A percentile compares a stretch with the other conserved stretches of the same genome.
Conservation (phyloP, 1,140 invertebrate species). For the Lithobius niger region DNA sequence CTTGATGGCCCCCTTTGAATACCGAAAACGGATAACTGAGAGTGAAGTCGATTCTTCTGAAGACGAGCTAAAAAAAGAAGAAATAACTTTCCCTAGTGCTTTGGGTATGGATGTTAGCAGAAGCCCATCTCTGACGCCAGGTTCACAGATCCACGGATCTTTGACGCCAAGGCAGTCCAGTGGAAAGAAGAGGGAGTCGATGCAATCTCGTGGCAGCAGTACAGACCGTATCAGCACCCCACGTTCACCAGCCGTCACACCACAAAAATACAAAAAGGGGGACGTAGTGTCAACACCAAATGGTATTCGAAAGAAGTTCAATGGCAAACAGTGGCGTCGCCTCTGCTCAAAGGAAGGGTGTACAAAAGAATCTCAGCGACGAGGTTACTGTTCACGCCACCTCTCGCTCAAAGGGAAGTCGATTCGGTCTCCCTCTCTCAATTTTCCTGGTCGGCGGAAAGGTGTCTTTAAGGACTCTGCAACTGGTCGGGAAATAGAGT, state of each 20-base stretch:
- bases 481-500: constrained; percentile 43
- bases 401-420: constrained; percentile 69
- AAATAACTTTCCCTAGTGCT: constrained; percentile 52
- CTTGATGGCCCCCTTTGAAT: too few relatives aligned
- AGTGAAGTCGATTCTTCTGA: constrained; percentile 68
- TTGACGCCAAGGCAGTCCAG: constrained; percentile 33
- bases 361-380: constrained; percentile 92
- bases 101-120: background rate
- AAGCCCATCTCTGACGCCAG: constrained; percentile 8
- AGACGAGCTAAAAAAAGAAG: constrained; percentile 72
- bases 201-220: constrained; percentile 66
- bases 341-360: constrained; percentile 90
- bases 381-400: constrained; percentile 92
- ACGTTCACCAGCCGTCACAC: constrained; percentile 76
- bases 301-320: constrained; percentile 96
- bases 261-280: constrained; percentile 96
- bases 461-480: constrained; percentile 31
- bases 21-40: constrained; percentile 33
- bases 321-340: constrained; percentile 97
- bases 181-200: constrained; percentile 74
- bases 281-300: constrained; percentile 93
- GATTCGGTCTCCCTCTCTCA: constrained; percentile 29
- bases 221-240: constrained; percentile 24
- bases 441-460: constrained; percentile 19
- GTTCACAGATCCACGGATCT: background rate